phyloP scores from a whole-genome alignment of 64 coral and sea anemone species.

The Montipora sp. region DNA sequence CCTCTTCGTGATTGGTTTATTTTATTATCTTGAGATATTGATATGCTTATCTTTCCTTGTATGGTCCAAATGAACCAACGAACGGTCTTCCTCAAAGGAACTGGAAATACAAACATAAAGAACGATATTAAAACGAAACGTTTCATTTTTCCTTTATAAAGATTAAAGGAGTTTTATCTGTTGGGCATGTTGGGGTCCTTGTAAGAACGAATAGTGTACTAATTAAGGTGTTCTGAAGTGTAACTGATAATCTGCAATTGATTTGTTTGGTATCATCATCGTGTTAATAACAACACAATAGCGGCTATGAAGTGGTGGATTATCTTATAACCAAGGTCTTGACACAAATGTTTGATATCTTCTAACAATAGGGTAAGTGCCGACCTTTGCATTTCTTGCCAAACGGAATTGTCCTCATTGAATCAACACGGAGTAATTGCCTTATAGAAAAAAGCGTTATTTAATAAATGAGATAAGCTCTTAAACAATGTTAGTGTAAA shows the following conservation, averaged over 20 bases:
- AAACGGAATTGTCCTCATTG: not conserved
- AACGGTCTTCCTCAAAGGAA: not conserved
- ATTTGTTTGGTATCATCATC: constrained; percentile 6
- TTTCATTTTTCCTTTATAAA: not conserved
- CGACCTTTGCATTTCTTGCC: not conserved
- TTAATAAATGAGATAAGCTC: constrained; percentile 8
- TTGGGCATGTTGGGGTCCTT: not conserved
- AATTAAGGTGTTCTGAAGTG: constrained; percentile 1
- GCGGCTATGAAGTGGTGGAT: not conserved
- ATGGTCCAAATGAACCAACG: too few relatives aligned
- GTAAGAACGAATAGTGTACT: not conserved
- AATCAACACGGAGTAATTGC: not conserved
- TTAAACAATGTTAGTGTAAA: constrained; percentile 4
- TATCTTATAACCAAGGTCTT: constrained; percentile 1
- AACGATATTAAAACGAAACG: not conserved
- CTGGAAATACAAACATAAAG: not conserved
- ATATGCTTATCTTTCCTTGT: not conserved
- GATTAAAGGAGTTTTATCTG: not conserved
- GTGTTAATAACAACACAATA: not conserved
- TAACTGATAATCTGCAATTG: not conserved
- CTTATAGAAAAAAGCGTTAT: constrained; percentile 12
- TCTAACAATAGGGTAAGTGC: not conserved
- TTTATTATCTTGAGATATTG: not conserved
- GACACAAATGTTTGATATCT: not conserved
- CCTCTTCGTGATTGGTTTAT: too few relatives aligned